Evolutionary conservation across 2,113 vertebrate species (phyloP), one percentile per base, ranked within the genome.

Genomic region (Podocnemis expansa): DNA sequence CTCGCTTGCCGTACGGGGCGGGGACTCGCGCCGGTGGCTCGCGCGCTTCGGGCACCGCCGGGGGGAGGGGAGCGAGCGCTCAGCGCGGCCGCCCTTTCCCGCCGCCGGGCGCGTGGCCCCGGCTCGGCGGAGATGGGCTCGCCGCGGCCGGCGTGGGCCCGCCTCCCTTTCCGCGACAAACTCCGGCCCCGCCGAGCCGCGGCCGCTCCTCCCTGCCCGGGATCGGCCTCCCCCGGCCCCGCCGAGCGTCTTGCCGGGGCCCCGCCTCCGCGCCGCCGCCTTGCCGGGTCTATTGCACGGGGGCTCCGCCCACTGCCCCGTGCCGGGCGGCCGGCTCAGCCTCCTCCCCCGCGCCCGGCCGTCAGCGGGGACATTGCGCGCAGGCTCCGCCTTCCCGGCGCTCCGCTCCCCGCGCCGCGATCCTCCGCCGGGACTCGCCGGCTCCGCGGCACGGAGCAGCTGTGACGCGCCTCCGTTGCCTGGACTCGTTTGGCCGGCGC

Each of bases 21-120:
- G 96, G 94, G 93, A 90, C 93, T 96, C 76, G 88, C 78, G 87
- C 96, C 79, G 95, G 95, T 89, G 96, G 94, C 94, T 93, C 67
- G 95, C 89, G 51, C 81, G 81, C 47, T 60, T 70, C n/a, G 19
- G 63, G 63, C n/a, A n/a, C 34, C 63, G 25, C 73, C 9, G 47
- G 17, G 47, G 21, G 45, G 55, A 10, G 51, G 24, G 25, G 73
- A 27, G 13, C 22, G 73, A 24, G 43, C 47, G 47, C 47, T 47
- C 47, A 47, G 47, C 10, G 17, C 47, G 25, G 78, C 45, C 34
- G 51, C 51, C 88, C 80, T 38, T 51, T 27, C 14, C 73, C 89
- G 93, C 89, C 87, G 88, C 90, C 82, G 95, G 81, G 43, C 24
- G 10, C 54, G 87, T 38, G 29, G 22, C 43, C 24, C 41, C 75